Conservation (phyloP, 2,797 vertebrate species). For the Pangasius krempfi region DNA sequence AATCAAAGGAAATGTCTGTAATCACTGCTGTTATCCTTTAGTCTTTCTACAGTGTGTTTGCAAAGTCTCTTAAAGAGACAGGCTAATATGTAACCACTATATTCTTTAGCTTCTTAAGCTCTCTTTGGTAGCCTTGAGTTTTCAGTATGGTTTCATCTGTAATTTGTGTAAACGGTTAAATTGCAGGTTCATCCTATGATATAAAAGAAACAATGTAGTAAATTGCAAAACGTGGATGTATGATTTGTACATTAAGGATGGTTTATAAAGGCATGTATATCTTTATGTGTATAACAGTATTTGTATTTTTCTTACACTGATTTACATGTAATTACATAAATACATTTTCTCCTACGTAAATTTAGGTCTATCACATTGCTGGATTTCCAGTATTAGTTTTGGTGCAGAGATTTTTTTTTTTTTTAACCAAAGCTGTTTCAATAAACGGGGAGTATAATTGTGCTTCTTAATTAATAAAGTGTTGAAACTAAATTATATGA, state of each 20-base stretch:
- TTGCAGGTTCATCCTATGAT: conserved; percentile 61
- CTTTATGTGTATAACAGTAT: conserved; percentile 52
- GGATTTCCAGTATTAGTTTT: conserved; percentile 35
- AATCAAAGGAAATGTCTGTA: neutral
- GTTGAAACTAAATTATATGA: conserved; percentile 51
- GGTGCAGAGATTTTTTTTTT: conserved; percentile 15
- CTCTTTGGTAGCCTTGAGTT: conserved; percentile 74
- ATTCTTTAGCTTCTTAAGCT: conserved; percentile 60
- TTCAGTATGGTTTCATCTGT: conserved; percentile 41
- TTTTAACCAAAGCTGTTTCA: conserved; percentile 50
- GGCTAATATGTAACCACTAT: conserved; percentile 70
- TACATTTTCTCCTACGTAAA: conserved; percentile 41
- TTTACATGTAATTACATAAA: conserved; percentile 34
- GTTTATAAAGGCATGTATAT: conserved; percentile 58
- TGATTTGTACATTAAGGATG: conserved; percentile 69
- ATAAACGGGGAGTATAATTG: conserved; percentile 50
- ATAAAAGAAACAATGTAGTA: conserved; percentile 15
- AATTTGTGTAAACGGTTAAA: conserved; percentile 68
- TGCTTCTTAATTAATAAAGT: conserved; percentile 73
- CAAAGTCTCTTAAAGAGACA: conserved; percentile 47
- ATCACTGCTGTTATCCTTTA: neutral
- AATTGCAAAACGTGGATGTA: conserved; percentile 34
- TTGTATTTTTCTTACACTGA: conserved; percentile 49
- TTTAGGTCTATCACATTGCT: conserved; percentile 27
- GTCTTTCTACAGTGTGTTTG: conserved; percentile 14